These are phyloP conservation scores for Morpho deidamia DNA, from an alignment of 2,888 invertebrate genomes.

Conservation along the genomic window DNA sequence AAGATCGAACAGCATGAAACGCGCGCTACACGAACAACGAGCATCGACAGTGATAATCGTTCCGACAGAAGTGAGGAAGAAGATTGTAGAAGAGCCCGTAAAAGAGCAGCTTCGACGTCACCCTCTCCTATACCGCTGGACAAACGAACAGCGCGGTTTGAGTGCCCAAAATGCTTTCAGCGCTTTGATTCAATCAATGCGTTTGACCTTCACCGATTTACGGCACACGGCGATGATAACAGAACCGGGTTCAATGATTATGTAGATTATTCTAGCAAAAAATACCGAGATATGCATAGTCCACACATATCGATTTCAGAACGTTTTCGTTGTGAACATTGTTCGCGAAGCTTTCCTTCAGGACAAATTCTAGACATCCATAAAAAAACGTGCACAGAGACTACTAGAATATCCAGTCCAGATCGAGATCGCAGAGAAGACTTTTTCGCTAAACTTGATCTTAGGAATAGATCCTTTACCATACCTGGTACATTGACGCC, in stretches of 20 bases:
- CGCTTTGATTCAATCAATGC: slow-evolving; percentile 86
- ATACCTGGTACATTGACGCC: slow-evolving; percentile 67
- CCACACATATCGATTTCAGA: slow-evolving; percentile 79
- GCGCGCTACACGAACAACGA: slow-evolving; percentile 55
- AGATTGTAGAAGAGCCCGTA: slow-evolving; percentile 51
- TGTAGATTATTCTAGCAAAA: slow-evolving; percentile 88
- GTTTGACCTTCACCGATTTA: slow-evolving; percentile 83
- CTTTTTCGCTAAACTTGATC: slow-evolving; percentile 88
- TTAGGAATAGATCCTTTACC: slow-evolving; percentile 83
- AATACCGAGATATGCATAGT: slow-evolving; percentile 87
- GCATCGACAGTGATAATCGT: slow-evolving; percentile 77
- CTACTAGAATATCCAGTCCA: slow-evolving; percentile 63
- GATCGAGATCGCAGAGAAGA: slow-evolving; percentile 84
- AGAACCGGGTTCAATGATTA: slow-evolving; percentile 85
- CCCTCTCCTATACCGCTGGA: slow-evolving; percentile 57
- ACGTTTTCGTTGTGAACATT: slow-evolving; percentile 84
- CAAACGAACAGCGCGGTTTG: slow-evolving; percentile 67
- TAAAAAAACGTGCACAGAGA: slow-evolving; percentile 63
- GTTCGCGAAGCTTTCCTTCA: slow-evolving; percentile 85
- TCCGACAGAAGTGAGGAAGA: slow-evolving; percentile 77
- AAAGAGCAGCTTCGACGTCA: slow-evolving; percentile 61
- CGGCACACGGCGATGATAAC: slow-evolving; percentile 78
- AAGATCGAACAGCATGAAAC: slow-evolving; percentile 51
- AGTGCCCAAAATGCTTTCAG: slow-evolving; percentile 85
- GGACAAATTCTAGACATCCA: slow-evolving; percentile 83